Percentiles rank a stretch among this genome's conserved stretches.
Conservation (phyloP, 2,797 vertebrate genomes). For the Tenualosa thibaudeaui region DNA sequence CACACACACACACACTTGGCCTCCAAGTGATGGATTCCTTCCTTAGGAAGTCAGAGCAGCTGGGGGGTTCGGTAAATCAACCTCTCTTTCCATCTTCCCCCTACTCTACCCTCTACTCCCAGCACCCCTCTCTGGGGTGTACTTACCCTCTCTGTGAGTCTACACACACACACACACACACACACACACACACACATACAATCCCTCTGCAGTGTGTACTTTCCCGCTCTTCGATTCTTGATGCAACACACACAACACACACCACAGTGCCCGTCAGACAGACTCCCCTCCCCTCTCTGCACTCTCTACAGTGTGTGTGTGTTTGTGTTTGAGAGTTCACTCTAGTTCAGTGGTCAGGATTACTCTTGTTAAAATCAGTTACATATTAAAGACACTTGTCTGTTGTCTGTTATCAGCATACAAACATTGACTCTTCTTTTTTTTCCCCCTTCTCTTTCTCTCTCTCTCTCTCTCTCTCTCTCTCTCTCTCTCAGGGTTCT, state of each 20-base stretch:
- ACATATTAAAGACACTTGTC: not conserved
- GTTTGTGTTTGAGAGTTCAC: not conserved
- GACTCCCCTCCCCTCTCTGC: not conserved
- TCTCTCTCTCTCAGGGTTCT: slow-evolving; percentile 75
- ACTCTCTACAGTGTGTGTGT: not conserved
- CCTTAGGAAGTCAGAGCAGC: not conserved
- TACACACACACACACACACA: too few species aligned
- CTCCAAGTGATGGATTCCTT: not conserved
- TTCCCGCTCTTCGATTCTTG: too few species aligned
- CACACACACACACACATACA: too few species aligned
- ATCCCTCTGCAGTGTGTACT: too few species aligned
- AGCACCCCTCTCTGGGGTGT: not conserved
- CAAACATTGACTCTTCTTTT: not conserved
- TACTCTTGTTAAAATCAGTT: not conserved
- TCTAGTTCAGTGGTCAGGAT: not conserved
- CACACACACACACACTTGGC: not conserved
- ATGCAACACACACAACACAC: too few species aligned
- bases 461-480: not conserved
- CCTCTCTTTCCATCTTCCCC: not conserved
- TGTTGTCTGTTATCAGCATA: not conserved
- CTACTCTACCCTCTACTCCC: too few species aligned
- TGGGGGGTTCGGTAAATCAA: not conserved
- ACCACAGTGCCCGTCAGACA: too few species aligned
- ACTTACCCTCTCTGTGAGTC: too few species aligned
- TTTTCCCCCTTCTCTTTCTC: not conserved